Evolutionary conservation across 1,140 invertebrate genomes (phyloP).

Genomic region (Drosophila oshimai): DNA sequence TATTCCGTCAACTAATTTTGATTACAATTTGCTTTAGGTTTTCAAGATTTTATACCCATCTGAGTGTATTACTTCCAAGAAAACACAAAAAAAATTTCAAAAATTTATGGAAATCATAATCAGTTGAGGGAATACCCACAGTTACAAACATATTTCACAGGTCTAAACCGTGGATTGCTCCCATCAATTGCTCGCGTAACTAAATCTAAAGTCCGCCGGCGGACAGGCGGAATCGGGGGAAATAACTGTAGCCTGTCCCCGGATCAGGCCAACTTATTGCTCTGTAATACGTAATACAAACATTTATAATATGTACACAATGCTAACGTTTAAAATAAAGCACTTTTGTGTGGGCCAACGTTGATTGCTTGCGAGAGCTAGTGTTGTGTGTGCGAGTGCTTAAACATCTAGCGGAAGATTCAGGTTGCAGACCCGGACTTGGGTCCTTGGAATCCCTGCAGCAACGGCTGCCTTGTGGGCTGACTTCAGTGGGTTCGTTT

Average conservation of each 20-base stretch:
- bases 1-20: neutral
- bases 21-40: neutral
- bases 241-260: slow-evolving; percentile 7
- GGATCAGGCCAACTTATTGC: slow-evolving; percentile 24
- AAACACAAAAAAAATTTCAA: too few species aligned
- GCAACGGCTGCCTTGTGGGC: slow-evolving; percentile 19
- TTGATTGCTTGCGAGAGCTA: slow-evolving; percentile 16
- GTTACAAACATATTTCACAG: slow-evolving; percentile 15
- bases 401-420: slow-evolving; percentile 70
- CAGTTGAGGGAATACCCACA: neutral
- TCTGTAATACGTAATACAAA: slow-evolving; percentile 32
- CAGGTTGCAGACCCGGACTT: slow-evolving; percentile 10
- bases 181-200: slow-evolving; percentile 51
- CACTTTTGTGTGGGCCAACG: slow-evolving; percentile 38
- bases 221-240: neutral
- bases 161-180: slow-evolving; percentile 29
- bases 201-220: slow-evolving; percentile 54
- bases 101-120: neutral
- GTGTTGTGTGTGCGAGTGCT: slow-evolving; percentile 42
- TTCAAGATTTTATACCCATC: too few species aligned
- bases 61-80: too few species aligned
- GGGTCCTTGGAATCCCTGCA: slow-evolving; percentile 5
- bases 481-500: slow-evolving; percentile 52
- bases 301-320: slow-evolving; percentile 41
- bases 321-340: slow-evolving; percentile 40